Conservation (phyloP, 2,113 vertebrate species). For the Balaeniceps rex region DNA sequence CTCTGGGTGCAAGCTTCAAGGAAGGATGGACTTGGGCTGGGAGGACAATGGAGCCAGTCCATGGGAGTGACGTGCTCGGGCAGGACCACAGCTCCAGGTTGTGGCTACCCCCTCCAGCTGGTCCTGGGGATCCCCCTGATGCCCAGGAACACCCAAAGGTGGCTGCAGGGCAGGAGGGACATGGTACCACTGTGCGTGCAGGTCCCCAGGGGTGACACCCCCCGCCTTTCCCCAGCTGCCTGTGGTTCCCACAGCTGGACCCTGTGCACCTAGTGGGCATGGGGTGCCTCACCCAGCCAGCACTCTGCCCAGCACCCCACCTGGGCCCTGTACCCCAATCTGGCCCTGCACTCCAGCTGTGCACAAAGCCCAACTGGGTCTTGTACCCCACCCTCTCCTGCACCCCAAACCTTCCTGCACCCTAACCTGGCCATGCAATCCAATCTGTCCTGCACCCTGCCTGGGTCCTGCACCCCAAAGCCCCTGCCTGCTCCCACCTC, state of each 20-base stretch:
- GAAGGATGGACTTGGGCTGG: neutral
- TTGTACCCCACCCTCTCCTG: neutral
- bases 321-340: neutral
- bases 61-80: accelerated
- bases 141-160: neutral
- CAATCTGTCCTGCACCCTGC: neutral
- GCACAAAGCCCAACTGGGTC: neutral
- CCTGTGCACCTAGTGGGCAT: no score
- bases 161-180: neutral
- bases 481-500: neutral
- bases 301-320: neutral
- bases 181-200: neutral
- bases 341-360: neutral
- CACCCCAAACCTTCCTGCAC: neutral
- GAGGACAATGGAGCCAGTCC: accelerated
- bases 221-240: neutral
- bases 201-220: neutral
- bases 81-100: neutral
- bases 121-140: neutral
- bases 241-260: neutral
- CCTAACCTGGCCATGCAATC: neutral
- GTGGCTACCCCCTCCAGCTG: neutral
- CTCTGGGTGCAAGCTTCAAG: neutral
- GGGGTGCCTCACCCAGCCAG: neutral
- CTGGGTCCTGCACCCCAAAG: neutral